Evolutionary conservation across 2,797 vertebrate species (phyloP), one percentile per base, ranked within the genome.

Genomic region (Dermochelys coriacea): DNA sequence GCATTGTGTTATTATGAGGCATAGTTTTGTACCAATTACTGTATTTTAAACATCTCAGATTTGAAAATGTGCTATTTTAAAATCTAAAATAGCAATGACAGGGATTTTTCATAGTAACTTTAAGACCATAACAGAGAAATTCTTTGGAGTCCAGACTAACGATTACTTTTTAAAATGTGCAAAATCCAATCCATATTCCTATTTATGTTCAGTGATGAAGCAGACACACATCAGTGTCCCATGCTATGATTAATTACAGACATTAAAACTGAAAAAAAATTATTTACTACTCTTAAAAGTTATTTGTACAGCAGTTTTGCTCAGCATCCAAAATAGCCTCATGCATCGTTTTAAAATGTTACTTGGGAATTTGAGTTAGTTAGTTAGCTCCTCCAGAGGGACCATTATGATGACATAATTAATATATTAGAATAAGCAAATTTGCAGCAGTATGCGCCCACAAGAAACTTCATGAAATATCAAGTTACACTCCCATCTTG

Each of bases 351-450:
- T 1, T 92, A 34, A 84, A 85, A 81, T 23, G 85, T 79, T 78
- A 71, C 75, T 77, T 61, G 71, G 3, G 19, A 27, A 83, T 64
- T 9, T 31, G 31, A 0, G 1, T 31, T 31, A 0, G 1, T 87
- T 5, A 49, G 54, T 52, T 3, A 68, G 37, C 6, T 57, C 49
- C 55, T 77, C 25, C 94, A 50, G 9, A 27, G 71, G 23, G 90
- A 27, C 37, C 50, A 14, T 0, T n/a, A 41, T n/a, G 74, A 52
- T 0, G 5, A 86, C 49, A 86, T 5, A 2, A 12, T n/a, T 6
- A 2, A 12, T 27, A 0, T 27, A 64, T 2, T 71, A 84, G n/a
- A 87, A 16, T 5, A 88, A 89, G 47, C 5, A 82, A 47, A 71
- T 94, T 88, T 59, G 45, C 0, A 91, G 52, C 37, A 83, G 31